Base-by-base conservation (phyloP, 2,797 vertebrate genomes). In the Macrochelys suwanniensis region DNA sequence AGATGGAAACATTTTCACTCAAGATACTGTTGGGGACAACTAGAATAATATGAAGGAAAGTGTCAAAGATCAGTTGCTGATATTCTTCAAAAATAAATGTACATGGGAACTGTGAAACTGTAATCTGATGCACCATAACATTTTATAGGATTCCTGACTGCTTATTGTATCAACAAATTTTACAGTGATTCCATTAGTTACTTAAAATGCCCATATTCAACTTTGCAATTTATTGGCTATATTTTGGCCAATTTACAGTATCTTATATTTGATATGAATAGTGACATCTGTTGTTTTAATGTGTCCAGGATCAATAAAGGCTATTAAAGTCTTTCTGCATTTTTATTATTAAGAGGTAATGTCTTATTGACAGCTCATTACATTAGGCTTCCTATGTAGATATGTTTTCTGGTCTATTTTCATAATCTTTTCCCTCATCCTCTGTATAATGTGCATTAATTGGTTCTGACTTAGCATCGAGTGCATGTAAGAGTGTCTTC, bases 1-100 rank as follows among this genome's bases (percentile, higher is more conserved):
- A 91, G 77, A n/a, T 31, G 59, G 51, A 88, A 53, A 87, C 61
- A 87, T 86, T 94, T 87, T 84, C 87, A 71, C 84, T 94, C 92
- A 93, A 78, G 65, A 49, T 68, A 85, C 79, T 89, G 79, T 93
- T 88, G 94, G 85, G 90, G 91, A 50, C 1, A 19, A 97, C 86
- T 56, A 87, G 65, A 80, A 94, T 96, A 96, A 96, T 96, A 95
- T 95, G 83, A 80, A 94, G 93, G 53, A 81, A 77, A 94, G 77
- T 79, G 93, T 93, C 81, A 95, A 89, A 95, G 56, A 91, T 91
- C 89, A 85, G 51, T 90, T 95, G 53, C 6, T 11, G 85, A 11
- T 51, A 77, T 88, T 90, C 82, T 94, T 68, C 89, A 93, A 89
- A 96, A 94, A 89, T 92, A 91, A 97, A 94, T 68, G 54, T 47